These are phyloP conservation scores for Poeciliopsis paucimaculata DNA, from an alignment of 2,797 vertebrate genomes.

Conservation along the genomic window DNA sequence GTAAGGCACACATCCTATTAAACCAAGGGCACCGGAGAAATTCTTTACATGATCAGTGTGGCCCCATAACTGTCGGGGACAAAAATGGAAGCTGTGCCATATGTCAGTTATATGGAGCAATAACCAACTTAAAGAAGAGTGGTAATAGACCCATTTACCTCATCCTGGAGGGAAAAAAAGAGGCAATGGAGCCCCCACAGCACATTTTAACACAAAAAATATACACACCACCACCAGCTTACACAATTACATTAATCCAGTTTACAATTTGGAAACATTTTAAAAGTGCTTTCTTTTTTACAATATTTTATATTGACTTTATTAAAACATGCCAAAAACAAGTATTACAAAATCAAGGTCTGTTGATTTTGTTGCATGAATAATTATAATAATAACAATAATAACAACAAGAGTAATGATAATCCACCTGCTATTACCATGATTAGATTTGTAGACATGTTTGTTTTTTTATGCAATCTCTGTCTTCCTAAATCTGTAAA, in stretches of 20 bases:
- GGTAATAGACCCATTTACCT: constrained; percentile 84
- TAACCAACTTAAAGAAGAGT: constrained; percentile 84
- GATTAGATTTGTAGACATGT: neutral
- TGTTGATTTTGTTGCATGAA: neutral
- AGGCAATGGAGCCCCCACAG: constrained; percentile 16
- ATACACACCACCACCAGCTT: constrained; percentile 1
- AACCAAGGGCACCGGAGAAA: constrained; percentile 85
- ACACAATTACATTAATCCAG: constrained; percentile 19
- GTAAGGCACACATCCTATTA: constrained; percentile 84
- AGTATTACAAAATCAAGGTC: neutral
- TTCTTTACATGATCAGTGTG: constrained; percentile 82
- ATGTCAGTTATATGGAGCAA: constrained; percentile 85
- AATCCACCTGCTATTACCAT: neutral
- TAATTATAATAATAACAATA: neutral
- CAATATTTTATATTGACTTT: neutral
- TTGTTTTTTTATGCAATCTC: neutral
- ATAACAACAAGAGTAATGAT: neutral
- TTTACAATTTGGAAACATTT: neutral
- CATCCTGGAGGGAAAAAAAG: constrained; percentile 75
- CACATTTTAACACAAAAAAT: neutral
- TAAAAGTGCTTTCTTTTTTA: neutral
- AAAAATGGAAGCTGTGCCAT: constrained; percentile 82
- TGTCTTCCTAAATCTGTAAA: neutral
- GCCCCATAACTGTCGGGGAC: constrained; percentile 84
- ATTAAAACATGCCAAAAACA: neutral